Evolutionary conservation across 2,888 invertebrate species (phyloP).

Genomic region (Stenotaenia linearis): DNA sequence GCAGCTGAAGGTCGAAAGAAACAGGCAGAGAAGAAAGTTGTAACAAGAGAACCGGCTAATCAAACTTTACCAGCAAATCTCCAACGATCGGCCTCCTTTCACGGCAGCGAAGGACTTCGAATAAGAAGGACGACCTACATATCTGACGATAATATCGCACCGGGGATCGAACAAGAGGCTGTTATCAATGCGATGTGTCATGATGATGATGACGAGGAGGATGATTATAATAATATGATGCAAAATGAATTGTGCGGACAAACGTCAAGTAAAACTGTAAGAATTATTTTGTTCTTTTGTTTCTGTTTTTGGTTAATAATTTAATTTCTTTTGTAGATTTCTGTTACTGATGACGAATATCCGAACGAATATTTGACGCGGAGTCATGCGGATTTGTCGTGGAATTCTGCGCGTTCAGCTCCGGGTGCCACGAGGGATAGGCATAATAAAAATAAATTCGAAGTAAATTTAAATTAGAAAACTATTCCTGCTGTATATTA

Average conservation of each 20-base stretch:
- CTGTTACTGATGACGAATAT: neutral
- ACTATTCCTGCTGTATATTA: too few species aligned
- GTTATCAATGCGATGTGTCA: neutral
- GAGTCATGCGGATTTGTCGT: neutral
- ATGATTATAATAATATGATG: neutral
- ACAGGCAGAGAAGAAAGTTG: constrained; percentile 42
- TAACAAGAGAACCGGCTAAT: neutral
- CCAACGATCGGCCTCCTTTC: constrained; percentile 51
- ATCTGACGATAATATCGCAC: constrained; percentile 27
- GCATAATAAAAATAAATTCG: constrained; percentile 4
- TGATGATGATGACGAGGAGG: neutral
- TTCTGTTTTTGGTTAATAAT: neutral
- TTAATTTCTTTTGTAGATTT: neutral
- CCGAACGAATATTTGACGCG: neutral
- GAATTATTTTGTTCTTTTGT: neutral
- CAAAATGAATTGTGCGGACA: constrained; percentile 4
- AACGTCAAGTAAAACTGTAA: neutral
- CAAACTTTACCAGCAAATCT: neutral
- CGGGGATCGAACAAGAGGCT: constrained; percentile 11
- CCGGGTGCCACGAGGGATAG: neutral
- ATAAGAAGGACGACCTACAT: neutral
- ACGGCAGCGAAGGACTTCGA: constrained; percentile 45
- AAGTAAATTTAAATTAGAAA: neutral
- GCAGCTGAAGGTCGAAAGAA: constrained; percentile 70
- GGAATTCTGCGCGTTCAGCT: neutral